phyloP scores from a whole-genome alignment of 2,113 vertebrate species.

The Silurus glanis region DNA sequence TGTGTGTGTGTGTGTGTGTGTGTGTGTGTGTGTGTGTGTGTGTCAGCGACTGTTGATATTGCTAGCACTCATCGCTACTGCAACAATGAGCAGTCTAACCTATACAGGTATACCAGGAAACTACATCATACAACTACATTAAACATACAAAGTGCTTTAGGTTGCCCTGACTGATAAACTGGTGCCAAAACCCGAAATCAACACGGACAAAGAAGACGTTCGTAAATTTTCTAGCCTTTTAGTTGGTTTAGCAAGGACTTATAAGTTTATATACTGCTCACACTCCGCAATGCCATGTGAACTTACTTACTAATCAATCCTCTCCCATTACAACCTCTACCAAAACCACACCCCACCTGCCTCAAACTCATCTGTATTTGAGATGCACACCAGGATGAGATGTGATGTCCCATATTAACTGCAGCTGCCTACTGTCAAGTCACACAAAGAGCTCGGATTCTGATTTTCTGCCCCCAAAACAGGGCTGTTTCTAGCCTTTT shows the following conservation, averaged over 20 bases:
- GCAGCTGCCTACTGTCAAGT: not conserved
- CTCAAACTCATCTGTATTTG: not conserved
- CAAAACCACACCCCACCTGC: not conserved
- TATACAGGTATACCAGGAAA: not conserved
- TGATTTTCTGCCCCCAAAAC: not conserved
- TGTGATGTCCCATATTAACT: not conserved
- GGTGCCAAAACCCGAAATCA: not conserved
- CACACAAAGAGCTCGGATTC: not conserved
- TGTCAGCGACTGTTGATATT: not conserved
- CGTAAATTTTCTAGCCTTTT: not conserved
- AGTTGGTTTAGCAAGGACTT: not conserved
- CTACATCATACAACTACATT: not conserved
- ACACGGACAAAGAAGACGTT: not conserved
- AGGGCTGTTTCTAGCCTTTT: no score
- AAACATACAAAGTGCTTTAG: not conserved
- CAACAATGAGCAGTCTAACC: slow-evolving; percentile 11
- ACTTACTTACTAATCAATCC: no score
- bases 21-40: not conserved
- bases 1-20: not conserved
- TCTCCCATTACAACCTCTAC: not conserved
- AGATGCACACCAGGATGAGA: not conserved
- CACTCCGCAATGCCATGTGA: not conserved
- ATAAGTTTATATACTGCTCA: not conserved
- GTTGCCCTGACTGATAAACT: not conserved
- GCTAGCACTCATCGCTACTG: not conserved